A percentile compares a stretch with the other conserved stretches of the same genome.
Conservation (phyloP, 1,140 invertebrate species). For the Drosophila yakuba region DNA sequence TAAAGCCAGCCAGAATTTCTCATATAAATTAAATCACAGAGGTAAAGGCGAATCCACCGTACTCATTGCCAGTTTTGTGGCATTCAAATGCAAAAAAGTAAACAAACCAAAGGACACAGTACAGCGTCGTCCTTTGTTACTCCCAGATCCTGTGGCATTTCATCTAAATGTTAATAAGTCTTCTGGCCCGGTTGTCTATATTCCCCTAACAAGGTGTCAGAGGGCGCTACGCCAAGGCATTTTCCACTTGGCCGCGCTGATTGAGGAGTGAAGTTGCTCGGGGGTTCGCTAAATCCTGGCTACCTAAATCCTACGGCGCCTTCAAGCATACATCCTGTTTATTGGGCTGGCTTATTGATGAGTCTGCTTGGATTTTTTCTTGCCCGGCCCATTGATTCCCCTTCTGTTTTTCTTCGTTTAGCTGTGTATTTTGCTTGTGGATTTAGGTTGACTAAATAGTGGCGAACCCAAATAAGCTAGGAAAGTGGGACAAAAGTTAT, state of each 20-base stretch:
- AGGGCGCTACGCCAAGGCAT: constrained; percentile 66
- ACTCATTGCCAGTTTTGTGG: constrained; percentile 30
- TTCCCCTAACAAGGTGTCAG: constrained; percentile 73
- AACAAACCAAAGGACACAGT: constrained; percentile 10
- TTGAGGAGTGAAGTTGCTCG: constrained; percentile 43
- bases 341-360: constrained; percentile 79
- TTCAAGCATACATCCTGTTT: constrained; percentile 75
- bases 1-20: constrained; percentile 5
- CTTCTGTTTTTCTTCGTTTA: constrained; percentile 35
- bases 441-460: constrained; percentile 76
- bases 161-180: constrained; percentile 83
- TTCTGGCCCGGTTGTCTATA: constrained; percentile 27
- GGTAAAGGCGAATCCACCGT: constrained; percentile 59
- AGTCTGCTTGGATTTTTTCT: constrained; percentile 34
- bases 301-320: constrained; percentile 32
- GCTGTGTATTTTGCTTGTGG: constrained; percentile 51
- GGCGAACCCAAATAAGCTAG: constrained; percentile 25
- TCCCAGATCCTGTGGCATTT: constrained; percentile 52
- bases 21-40: constrained; percentile 74
- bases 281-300: constrained; percentile 46
- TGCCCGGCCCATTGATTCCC: not conserved
- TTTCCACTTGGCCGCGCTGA: constrained; percentile 79
- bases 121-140: constrained; percentile 19
- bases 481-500: constrained; percentile 51
- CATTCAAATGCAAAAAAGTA: constrained; percentile 66